Percentiles rank a stretch among this genome's conserved stretches.
phyloP scores from a whole-genome alignment of 1,140 invertebrate species.

The Hydropsyche tenuis region DNA sequence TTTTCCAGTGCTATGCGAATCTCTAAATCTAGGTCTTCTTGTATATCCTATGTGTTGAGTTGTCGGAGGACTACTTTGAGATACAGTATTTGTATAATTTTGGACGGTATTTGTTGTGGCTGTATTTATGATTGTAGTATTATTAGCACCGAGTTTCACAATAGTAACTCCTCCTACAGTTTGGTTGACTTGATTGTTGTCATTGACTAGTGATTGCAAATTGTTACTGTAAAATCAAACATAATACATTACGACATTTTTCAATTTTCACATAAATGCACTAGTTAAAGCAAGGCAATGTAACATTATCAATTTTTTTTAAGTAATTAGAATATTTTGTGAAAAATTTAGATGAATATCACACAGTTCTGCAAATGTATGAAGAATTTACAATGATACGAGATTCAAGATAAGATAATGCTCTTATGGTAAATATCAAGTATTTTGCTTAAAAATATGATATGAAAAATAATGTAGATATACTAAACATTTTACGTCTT shows the following conservation, averaged over 20 bases:
- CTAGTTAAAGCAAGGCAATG: no score
- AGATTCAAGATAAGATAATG: neutral
- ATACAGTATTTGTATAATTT: conserved; percentile 3
- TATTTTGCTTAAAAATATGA: neutral
- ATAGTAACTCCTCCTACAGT: conserved; percentile 76
- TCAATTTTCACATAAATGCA: neutral
- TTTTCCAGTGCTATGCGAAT: conserved; percentile 73
- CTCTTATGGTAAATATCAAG: no score
- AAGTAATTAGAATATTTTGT: no score
- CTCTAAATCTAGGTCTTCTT: conserved; percentile 68
- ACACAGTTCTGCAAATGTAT: no score
- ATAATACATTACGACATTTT: conserved; percentile 1
- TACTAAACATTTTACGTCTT: neutral
- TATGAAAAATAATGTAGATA: no score
- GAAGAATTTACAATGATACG: neutral
- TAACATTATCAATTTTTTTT: no score
- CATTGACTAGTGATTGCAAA: conserved; percentile 19
- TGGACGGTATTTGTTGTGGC: conserved; percentile 22
- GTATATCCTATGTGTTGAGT: conserved; percentile 64
- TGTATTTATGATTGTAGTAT: conserved; percentile 39
- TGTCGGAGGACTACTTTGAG: conserved; percentile 42
- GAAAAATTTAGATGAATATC: no score
- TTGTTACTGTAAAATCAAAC: conserved; percentile 39
- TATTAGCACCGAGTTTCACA: conserved; percentile 68
- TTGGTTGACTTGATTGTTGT: conserved; percentile 67